These are phyloP conservation scores for Chelmon rostratus DNA, from an alignment of 2,797 vertebrate species.

Conservation along the genomic window DNA sequence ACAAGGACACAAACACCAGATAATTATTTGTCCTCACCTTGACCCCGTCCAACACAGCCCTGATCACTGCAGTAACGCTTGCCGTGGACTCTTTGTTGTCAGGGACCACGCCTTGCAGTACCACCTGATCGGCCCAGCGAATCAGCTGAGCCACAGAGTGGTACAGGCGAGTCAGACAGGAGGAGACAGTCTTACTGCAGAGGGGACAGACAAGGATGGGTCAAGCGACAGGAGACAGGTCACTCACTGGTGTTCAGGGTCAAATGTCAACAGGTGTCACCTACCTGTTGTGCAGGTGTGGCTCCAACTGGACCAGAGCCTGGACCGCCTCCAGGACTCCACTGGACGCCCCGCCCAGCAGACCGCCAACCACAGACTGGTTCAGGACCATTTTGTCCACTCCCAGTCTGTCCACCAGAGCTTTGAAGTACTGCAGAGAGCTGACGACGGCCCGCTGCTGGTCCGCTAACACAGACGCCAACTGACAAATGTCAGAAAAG, in stretches of 20 bases:
- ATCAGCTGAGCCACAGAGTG: conserved; percentile 93
- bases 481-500: conserved; percentile 75
- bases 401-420: conserved; percentile 94
- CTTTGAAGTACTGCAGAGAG: conserved; percentile 95
- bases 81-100: conserved; percentile 90
- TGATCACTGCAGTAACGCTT: conserved; percentile 90
- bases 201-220: conserved; percentile 24
- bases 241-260: background rate
- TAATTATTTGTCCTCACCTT: conserved; percentile 85
- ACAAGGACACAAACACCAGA: too few relatives aligned
- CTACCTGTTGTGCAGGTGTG: conserved; percentile 90
- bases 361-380: conserved; percentile 87
- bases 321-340: conserved; percentile 93
- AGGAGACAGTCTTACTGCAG: conserved; percentile 87
- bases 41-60: conserved; percentile 91
- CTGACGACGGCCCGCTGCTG: conserved; percentile 93
- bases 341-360: conserved; percentile 92
- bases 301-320: conserved; percentile 89
- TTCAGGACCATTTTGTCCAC: conserved; percentile 91
- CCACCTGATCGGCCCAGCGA: conserved; percentile 93
- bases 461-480: conserved; percentile 87
- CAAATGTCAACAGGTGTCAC: background rate
- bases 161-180: conserved; percentile 92
- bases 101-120: conserved; percentile 89
- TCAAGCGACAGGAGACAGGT: conserved; percentile 1